Evolutionary conservation across 37 sponge, comb jelly and placozoan genomes (phyloP).

Genomic region (Aplysina aerophoba): DNA sequence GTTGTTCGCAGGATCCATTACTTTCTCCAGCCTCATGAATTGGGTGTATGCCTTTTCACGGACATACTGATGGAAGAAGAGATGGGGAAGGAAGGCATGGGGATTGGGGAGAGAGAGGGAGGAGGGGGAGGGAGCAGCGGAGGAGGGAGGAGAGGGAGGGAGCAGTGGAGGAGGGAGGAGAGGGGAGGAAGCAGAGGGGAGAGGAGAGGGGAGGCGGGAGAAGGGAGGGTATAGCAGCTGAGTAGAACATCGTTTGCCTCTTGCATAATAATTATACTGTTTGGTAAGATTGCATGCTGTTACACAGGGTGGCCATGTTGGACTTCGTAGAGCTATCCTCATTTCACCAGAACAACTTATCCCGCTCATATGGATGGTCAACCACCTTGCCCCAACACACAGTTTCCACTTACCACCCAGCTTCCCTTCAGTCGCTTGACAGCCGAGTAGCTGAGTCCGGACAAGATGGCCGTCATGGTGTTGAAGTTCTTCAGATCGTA

Average conservation of each 20-base stretch:
- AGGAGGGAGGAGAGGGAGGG: too few species aligned
- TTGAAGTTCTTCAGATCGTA: conserved; percentile 77
- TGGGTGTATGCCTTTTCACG: conserved; percentile 52
- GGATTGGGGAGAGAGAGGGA: not conserved
- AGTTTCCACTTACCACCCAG: conserved; percentile 70
- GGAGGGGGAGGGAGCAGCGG: not conserved
- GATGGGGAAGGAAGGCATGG: not conserved
- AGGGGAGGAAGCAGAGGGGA: too few species aligned
- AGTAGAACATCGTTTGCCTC: too few species aligned
- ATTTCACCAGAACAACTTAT: conserved; percentile 1
- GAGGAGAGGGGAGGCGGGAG: too few species aligned
- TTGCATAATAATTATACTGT: too few species aligned
- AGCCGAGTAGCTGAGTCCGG: conserved; percentile 66
- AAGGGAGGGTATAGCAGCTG: too few species aligned
- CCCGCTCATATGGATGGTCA: not conserved
- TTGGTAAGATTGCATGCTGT: too few species aligned
- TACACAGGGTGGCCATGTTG: too few species aligned
- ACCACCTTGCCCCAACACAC: too few species aligned
- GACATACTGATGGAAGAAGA: conserved; percentile 31
- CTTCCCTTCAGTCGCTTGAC: conserved; percentile 70
- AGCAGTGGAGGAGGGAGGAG: too few species aligned
- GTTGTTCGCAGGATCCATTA: conserved; percentile 66
- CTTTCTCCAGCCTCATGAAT: conserved; percentile 49
- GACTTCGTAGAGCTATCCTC: too few species aligned
- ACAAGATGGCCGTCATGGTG: conserved; percentile 70